These are phyloP conservation scores for Drosophila sucinea DNA, from an alignment of 1,140 invertebrate species.

Conservation along the genomic window DNA sequence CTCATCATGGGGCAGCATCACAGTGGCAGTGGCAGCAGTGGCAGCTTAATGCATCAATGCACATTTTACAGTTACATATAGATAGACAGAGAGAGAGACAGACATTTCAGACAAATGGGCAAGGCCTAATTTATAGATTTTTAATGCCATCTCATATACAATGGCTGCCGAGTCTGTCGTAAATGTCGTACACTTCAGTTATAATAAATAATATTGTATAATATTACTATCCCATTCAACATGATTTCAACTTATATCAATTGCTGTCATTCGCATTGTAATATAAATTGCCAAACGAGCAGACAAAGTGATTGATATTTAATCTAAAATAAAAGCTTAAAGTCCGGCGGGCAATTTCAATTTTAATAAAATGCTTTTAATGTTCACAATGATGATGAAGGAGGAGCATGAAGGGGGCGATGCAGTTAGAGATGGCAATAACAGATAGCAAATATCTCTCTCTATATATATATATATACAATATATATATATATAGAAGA, in stretches of 20 bases:
- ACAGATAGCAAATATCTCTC: conserved; percentile 14
- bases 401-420: conserved; percentile 13
- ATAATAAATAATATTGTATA: conserved; percentile 42
- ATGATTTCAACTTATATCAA: conserved; percentile 41
- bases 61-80: conserved; percentile 39
- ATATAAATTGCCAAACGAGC: conserved; percentile 37
- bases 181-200: conserved; percentile 27
- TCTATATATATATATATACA: conserved; percentile 12
- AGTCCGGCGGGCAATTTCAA: conserved; percentile 57
- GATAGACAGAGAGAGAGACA: conserved; percentile 2
- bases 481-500: conserved; percentile 1
- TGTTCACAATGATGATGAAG: conserved; percentile 19
- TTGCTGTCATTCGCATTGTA: conserved; percentile 47
- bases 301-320: conserved; percentile 67
- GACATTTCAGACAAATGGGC: conserved; percentile 45
- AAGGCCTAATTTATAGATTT: conserved; percentile 57
- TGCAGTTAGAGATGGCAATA: conserved; percentile 7
- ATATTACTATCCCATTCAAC: conserved; percentile 29
- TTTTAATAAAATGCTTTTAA: conserved; percentile 67
- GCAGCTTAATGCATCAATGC: conserved; percentile 62
- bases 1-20: neutral
- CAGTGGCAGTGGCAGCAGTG: neutral
- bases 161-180: neutral
- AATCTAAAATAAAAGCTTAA: conserved; percentile 64
- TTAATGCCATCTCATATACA: conserved; percentile 19